phyloP scores from a whole-genome alignment of 2,113 vertebrate genomes.

The Ellobius talpinus region DNA sequence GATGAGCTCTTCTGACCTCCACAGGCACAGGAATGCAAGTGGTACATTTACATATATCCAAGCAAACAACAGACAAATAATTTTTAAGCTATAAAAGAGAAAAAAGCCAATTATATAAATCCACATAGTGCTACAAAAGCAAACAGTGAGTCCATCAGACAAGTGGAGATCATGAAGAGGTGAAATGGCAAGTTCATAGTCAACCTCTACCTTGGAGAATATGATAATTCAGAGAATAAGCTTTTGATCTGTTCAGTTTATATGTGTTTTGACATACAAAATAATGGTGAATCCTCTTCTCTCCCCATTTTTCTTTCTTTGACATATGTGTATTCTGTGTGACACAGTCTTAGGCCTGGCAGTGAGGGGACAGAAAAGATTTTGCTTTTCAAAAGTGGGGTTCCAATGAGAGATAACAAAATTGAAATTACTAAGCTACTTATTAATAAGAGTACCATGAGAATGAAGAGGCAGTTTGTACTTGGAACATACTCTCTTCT shows the following conservation, averaged over 20 bases:
- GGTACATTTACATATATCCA: not conserved
- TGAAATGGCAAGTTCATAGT: too few relatives aligned
- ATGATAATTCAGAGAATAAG: too few relatives aligned
- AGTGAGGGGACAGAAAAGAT: too few relatives aligned
- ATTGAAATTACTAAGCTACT: not conserved
- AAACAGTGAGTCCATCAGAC: too few relatives aligned
- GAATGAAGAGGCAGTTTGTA: not conserved
- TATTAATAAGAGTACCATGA: not conserved
- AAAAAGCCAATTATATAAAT: too few relatives aligned
- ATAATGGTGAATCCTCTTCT: not conserved
- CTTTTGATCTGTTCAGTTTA: not conserved
- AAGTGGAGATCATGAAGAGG: too few relatives aligned
- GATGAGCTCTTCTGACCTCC: not conserved
- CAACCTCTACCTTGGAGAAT: too few relatives aligned
- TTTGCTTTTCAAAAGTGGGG: not conserved
- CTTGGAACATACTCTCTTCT: not conserved
- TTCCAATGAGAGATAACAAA: not conserved
- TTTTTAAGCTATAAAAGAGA: too few relatives aligned
- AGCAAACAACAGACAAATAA: too few relatives aligned
- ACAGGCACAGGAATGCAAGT: not conserved
- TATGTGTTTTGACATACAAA: not conserved
- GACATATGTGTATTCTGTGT: not conserved
- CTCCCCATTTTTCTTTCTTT: not conserved
- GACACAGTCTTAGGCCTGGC: too few relatives aligned
- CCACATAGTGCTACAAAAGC: too few relatives aligned